Percentiles rank a stretch among this genome's conserved stretches.
Conservation (phyloP, 2,797 vertebrate species). For the Alfaro cultratus region DNA sequence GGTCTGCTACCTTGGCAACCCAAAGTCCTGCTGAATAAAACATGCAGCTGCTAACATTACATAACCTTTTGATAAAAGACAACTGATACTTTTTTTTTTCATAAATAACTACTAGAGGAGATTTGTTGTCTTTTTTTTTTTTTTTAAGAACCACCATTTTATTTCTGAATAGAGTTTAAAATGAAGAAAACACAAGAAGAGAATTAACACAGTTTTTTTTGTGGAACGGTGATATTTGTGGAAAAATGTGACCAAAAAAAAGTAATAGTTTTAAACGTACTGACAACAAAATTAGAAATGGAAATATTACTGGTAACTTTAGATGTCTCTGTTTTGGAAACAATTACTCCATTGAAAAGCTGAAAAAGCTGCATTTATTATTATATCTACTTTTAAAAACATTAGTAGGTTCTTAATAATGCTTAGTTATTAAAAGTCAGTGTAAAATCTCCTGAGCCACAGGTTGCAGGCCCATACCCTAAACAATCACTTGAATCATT, state of each 20-base stretch:
- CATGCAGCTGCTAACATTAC: not conserved
- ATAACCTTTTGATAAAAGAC: not conserved
- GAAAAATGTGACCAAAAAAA: too few relatives aligned
- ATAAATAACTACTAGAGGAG: not conserved
- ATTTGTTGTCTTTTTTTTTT: not conserved
- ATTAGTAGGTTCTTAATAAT: not conserved
- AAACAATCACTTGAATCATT: not conserved
- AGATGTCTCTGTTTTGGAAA: not conserved
- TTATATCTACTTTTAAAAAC: not conserved
- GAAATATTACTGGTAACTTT: not conserved
- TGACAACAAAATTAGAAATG: not conserved
- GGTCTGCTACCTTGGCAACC: not conserved
- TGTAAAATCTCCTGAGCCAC: not conserved
- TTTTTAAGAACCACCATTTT: not conserved
- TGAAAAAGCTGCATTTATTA: not conserved
- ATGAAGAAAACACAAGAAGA: not conserved
- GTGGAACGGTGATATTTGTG: not conserved
- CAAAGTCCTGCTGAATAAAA: not conserved
- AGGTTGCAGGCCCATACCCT: not conserved
- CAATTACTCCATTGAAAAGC: not conserved
- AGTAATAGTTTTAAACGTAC: too few relatives aligned
- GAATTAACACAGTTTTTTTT: not conserved
- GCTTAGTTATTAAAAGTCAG: not conserved
- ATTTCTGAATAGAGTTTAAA: not conserved
- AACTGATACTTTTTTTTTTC: not conserved